These are phyloP conservation scores for Scomber japonicus DNA, from an alignment of 2,113 vertebrate genomes.

Conservation along the genomic window DNA sequence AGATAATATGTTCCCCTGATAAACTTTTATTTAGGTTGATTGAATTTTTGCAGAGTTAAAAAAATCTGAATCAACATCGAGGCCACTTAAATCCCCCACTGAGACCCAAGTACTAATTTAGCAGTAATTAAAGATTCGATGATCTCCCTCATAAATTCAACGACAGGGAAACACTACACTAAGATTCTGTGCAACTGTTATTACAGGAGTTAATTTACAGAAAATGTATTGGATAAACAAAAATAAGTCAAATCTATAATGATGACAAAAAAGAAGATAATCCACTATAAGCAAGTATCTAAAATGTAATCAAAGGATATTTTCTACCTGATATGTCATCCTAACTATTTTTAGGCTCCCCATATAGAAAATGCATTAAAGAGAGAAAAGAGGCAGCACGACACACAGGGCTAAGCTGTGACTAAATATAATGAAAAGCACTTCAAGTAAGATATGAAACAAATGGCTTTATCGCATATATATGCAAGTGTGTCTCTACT, in stretches of 20 bases:
- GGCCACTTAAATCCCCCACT: neutral
- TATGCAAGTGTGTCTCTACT: constrained; percentile 1
- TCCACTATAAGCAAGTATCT: neutral
- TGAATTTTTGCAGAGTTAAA: too few relatives aligned
- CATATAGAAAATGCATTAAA: neutral
- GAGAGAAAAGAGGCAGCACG: neutral
- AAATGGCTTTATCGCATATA: constrained; percentile 15
- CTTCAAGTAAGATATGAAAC: constrained; percentile 23
- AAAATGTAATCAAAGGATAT: neutral
- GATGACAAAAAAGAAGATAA: too few relatives aligned
- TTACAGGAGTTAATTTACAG: neutral
- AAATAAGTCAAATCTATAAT: too few relatives aligned
- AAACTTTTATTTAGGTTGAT: neutral
- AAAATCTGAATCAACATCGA: neutral
- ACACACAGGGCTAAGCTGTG: neutral
- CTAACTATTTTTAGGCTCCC: neutral
- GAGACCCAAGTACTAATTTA: neutral
- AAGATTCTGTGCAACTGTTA: neutral
- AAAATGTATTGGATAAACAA: neutral
- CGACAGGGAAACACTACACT: neutral
- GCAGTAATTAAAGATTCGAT: neutral
- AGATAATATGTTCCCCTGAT: neutral
- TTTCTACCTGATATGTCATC: neutral
- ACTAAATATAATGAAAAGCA: constrained; percentile 18
- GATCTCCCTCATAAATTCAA: neutral